Evolutionary conservation across 2,113 vertebrate genomes (phyloP), one percentile per base, ranked within the genome.

Genomic region (Climacteris rufus): DNA sequence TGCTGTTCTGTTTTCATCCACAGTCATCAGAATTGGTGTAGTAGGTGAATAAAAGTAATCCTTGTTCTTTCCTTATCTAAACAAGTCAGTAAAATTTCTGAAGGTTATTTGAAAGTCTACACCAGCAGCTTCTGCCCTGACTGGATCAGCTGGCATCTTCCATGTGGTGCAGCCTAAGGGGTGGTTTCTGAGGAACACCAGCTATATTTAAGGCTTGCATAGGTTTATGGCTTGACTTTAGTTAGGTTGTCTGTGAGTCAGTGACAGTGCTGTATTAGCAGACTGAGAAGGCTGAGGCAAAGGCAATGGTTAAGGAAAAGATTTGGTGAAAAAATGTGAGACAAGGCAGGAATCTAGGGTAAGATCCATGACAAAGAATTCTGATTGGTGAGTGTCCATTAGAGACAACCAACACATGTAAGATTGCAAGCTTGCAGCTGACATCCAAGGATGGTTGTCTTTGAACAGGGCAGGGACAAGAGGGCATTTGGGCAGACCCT

Each of bases 161-260:
- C 2, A 0, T 6, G 15, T 13, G 5, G 45, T 24, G n/a, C 68
- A 63, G 47, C 1, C 1, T 45, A 21, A 42, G 13, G 39, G 18
- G 7, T 65, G 28, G 20, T 70, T 87, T 84, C 74, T 54, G 52
- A 50, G 70, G 54, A 75, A 8, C 35, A 66, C 10, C 33, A 82
- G 35, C 12, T 40, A 2, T 44, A 15, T 66, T 66, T 91, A 20
- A 80, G 49, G 16, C n/a, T 91, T 52, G 68, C 37, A 13, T 7
- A 31, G 40, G 13, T 76, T 66, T 63, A 59, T 17, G 59, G 35
- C 25, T 78, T 82, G 52, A 15, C 60, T 63, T 77, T 23, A 27
- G 19, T 42, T 56, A 56, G 9, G 25, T 31, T 52, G 27, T 47
- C 72, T 83, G 27, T 61, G 45, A 27, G 37, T 54, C 53, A 49